phyloP scores from a whole-genome alignment of 2,797 vertebrate genomes.

The Gallirallus australis region DNA sequence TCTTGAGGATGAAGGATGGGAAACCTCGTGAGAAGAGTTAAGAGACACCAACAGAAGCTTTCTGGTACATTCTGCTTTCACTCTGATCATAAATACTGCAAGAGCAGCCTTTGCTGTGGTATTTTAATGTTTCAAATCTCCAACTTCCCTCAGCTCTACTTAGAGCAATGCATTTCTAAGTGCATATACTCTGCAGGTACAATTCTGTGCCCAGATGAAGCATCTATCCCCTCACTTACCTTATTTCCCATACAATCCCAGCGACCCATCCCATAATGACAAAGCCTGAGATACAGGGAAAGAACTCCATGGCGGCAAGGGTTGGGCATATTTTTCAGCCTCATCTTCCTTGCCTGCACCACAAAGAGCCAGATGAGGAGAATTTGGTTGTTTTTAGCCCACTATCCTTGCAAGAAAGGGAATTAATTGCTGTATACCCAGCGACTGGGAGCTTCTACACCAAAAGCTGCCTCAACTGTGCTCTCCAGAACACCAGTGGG shows the following conservation, averaged over 20 bases:
- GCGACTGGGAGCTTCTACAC: fast-evolving
- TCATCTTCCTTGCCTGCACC: neutral
- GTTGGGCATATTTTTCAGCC: neutral
- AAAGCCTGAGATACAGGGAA: neutral
- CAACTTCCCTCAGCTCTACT: slow-evolving; percentile 32
- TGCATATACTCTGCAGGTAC: neutral
- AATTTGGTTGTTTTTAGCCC: neutral
- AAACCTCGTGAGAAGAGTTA: slow-evolving; percentile 43
- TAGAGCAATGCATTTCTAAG: slow-evolving; percentile 9
- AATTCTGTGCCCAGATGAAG: neutral
- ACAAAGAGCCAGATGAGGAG: neutral
- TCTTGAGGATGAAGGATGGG: slow-evolving; percentile 44
- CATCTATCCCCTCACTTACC: neutral
- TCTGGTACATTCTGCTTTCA: slow-evolving; percentile 62
- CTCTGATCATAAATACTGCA: slow-evolving; percentile 70
- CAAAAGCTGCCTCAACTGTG: neutral
- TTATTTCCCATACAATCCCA: neutral
- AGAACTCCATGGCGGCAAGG: neutral
- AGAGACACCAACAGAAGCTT: slow-evolving; percentile 59
- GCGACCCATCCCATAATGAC: neutral
- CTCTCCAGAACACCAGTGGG: neutral
- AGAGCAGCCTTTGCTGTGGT: slow-evolving; percentile 53
- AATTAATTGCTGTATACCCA: neutral
- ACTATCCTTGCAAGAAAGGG: neutral
- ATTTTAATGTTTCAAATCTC: slow-evolving; percentile 62